Percentiles rank a stretch among this genome's conserved stretches.
Evolutionary conservation across 2,797 vertebrate genomes (phyloP).

Genomic region (Coreius guichenoti): DNA sequence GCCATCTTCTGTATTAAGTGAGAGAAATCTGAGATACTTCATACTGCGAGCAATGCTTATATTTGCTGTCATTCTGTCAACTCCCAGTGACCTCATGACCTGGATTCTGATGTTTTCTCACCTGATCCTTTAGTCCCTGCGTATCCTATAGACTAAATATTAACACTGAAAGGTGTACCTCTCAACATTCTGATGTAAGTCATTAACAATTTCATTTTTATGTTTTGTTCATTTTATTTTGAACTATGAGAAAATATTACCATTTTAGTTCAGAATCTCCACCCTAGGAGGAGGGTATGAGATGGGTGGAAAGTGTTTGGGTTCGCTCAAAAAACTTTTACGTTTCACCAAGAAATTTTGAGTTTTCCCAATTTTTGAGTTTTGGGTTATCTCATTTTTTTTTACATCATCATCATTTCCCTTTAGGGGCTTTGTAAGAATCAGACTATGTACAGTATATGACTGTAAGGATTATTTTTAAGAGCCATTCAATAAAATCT

Average conservation of each 20-base stretch:
- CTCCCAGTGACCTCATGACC: neutral
- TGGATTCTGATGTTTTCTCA: conserved; percentile 22
- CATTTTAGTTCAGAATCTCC: neutral
- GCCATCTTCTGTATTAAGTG: conserved; percentile 39
- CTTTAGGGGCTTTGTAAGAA: neutral
- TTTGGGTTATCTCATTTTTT: neutral
- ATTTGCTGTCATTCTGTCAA: conserved; percentile 8
- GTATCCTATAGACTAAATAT: neutral
- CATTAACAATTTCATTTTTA: neutral
- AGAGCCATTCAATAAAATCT: neutral
- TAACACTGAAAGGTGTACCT: neutral
- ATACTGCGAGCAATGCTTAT: conserved; percentile 29
- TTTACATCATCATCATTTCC: neutral
- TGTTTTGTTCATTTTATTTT: neutral
- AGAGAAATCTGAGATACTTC: conserved; percentile 37
- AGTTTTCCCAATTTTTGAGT: no score
- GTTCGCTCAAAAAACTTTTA: neutral
- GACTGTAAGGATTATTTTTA: neutral
- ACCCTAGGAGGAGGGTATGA: no score
- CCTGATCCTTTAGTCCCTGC: neutral
- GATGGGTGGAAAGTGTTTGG: neutral
- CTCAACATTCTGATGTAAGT: neutral
- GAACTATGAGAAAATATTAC: neutral
- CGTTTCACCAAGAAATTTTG: neutral
- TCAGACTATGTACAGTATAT: neutral